Base-by-base conservation (phyloP, 2,888 invertebrate species). In the Phyllotreta cruciferae region DNA sequence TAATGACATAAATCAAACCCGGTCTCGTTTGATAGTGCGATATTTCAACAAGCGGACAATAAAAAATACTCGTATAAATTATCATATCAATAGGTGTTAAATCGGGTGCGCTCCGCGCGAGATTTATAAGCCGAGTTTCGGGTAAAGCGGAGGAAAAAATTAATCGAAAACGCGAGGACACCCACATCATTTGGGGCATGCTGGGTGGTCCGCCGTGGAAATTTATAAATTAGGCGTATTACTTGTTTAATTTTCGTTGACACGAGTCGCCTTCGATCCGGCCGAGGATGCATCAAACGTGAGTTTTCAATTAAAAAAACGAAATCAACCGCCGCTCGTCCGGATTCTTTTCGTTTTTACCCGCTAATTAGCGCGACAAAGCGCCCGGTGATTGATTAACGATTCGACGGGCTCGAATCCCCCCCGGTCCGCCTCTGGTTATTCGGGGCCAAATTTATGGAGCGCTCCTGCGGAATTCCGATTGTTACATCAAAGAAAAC, bases 401-500 rank as follows among this genome's bases (percentile, higher is more conserved):
- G 41, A 24, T 24, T 24, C 24, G 4, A 24, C 24, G 41, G 11
- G 11, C n/a, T 41, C 41, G 41, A 3, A 11, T 10, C 10, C 11
- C 24, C 10, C 11, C 24, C 2, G 4, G 4, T 24, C 24, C 24
- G 24, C 24, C 24, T 24, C 24, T 24, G 24, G 24, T 24, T 24
- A 24, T 24, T 24, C 4, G 2, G 24, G 24, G 24, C 56, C 45
- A 67, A 65, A 67, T 67, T 67, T 67, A 67, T 67, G 34, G 57
- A 45, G 47, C 56, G 56, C 71, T 68, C 69, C 62, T 70, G 67
- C 62, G 64, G 24, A 64, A 67, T 63, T 66, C 63, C 60, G 52
- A 66, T 66, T 56, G 61, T 55, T 56, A 69, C 69, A 68, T 71
- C 71, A 71, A 71, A 71, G 71, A 64, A 64, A 68, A 55, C 56